Evolutionary conservation across 2,113 vertebrate species (phyloP).

Genomic region (Leucoraja erinaceus): DNA sequence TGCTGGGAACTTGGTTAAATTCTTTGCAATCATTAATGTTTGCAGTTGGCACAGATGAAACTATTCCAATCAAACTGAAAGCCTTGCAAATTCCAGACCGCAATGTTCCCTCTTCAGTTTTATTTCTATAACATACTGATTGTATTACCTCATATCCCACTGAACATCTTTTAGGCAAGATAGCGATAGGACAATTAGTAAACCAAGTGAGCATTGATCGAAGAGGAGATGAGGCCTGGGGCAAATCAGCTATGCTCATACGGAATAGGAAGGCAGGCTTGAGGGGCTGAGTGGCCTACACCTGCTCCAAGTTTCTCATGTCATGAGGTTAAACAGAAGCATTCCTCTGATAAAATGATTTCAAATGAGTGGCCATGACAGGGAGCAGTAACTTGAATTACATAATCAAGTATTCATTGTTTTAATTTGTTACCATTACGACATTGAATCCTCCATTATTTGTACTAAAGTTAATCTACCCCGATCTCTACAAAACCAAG

Average conservation of each 20-base stretch:
- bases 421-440: background rate
- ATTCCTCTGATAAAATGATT: background rate
- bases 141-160: background rate
- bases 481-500: background rate
- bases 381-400: background rate
- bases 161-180: background rate
- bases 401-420: background rate
- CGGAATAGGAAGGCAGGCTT: too few species aligned
- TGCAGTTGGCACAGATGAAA: background rate
- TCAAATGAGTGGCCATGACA: background rate
- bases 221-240: too few species aligned
- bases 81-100: background rate
- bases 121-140: background rate
- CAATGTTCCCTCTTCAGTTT: background rate
- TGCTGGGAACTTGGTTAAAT: background rate
- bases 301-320: too few species aligned
- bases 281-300: too few species aligned
- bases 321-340: background rate
- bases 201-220: background rate
- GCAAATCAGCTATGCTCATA: too few species aligned
- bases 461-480: background rate
- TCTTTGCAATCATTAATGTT: background rate
- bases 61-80: slow-evolving; percentile 11
- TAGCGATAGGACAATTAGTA: background rate
- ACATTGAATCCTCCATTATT: background rate